Conservation (phyloP, 2,113 vertebrate species). For the Centropus unirufus region DNA sequence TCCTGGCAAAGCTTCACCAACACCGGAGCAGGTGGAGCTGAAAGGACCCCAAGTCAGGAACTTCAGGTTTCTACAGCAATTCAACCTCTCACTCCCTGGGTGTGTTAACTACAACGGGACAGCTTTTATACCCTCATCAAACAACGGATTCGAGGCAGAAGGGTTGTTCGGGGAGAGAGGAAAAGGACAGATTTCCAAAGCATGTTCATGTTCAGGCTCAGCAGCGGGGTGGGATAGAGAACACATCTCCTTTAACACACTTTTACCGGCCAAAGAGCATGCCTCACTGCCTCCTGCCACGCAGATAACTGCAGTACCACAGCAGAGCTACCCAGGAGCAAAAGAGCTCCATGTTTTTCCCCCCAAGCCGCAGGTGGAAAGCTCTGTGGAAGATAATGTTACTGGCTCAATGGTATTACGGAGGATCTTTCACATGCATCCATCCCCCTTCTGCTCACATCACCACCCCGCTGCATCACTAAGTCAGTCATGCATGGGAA, state of each 20-base stretch:
- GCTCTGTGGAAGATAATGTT: constrained; percentile 32
- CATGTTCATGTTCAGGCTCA: background rate
- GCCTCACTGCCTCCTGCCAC: background rate
- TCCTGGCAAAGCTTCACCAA: background rate
- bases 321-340: background rate
- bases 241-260: background rate
- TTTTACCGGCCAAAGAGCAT: background rate
- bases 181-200: background rate
- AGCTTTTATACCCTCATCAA: background rate
- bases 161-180: background rate
- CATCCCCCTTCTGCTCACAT: constrained; percentile 45
- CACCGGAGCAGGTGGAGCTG: background rate
- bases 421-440: constrained; percentile 35
- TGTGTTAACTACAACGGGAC: background rate
- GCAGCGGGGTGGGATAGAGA: constrained; percentile 10
- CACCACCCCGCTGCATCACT: constrained; percentile 22
- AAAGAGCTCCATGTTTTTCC: background rate
- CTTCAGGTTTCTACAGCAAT: background rate
- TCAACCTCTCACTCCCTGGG: background rate
- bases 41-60: background rate
- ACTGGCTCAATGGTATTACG: background rate
- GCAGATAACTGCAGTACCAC: background rate
- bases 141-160: background rate
- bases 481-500: constrained; percentile 51
- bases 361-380: background rate